Percentiles rank a stretch among this genome's conserved stretches.
Conservation (phyloP, 2,113 vertebrate species). For the Enhydra lutris region DNA sequence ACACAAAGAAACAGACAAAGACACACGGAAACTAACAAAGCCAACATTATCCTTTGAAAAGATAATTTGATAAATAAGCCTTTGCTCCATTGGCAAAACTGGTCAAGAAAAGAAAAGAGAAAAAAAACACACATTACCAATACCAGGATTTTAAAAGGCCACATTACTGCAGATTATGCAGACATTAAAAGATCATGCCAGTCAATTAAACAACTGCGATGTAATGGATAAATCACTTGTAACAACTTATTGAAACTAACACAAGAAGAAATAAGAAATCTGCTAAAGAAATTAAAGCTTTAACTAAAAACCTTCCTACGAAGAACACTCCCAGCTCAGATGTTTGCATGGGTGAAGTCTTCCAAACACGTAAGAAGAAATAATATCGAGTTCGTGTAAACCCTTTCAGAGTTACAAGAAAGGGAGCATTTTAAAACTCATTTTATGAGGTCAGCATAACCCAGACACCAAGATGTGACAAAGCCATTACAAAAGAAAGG, state of each 20-base stretch:
- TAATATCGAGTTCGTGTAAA: constrained; percentile 29
- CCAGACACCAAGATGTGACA: neutral
- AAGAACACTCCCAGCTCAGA: constrained; percentile 15
- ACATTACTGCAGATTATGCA: neutral
- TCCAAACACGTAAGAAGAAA: constrained; percentile 46
- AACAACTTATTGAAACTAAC: constrained; percentile 18
- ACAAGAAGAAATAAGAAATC: constrained; percentile 44
- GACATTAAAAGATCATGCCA: constrained; percentile 34
- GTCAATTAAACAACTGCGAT: constrained; percentile 38
- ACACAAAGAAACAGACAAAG: neutral
- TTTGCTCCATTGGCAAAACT: neutral
- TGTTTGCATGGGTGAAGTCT: constrained; percentile 17
- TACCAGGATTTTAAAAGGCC: neutral
- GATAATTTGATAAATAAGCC: neutral
- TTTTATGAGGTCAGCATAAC: constrained; percentile 55
- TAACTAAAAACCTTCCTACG: constrained; percentile 23
- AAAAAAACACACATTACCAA: neutral
- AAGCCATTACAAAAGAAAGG: constrained; percentile 29
- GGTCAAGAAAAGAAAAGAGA: neutral
- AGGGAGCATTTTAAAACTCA: constrained; percentile 32
- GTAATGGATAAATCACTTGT: neutral
- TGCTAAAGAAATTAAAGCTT: constrained; percentile 39
- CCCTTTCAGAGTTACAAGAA: constrained; percentile 14
- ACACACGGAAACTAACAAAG: neutral
- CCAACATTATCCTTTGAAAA: neutral